These are phyloP conservation scores for Oenanthe melanoleuca DNA, from an alignment of 2,113 vertebrate species.

Conservation along the genomic window DNA sequence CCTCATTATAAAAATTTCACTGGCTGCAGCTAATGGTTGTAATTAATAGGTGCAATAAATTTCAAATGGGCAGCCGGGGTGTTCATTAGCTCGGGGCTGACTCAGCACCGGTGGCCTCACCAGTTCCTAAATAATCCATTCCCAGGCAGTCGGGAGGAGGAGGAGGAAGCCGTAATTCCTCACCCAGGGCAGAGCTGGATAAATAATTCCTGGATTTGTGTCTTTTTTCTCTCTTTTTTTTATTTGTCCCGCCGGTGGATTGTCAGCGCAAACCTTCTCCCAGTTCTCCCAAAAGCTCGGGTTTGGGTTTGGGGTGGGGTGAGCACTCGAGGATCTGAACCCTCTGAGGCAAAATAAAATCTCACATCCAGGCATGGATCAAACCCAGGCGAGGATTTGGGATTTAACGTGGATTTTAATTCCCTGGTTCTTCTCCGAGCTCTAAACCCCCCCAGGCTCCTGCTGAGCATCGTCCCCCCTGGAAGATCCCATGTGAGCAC, in stretches of 20 bases:
- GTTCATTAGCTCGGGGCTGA: conserved; percentile 76
- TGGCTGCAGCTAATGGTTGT: conserved; percentile 68
- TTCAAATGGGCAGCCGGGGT: conserved; percentile 72
- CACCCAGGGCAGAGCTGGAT: not conserved
- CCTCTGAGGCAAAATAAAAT: accelerated
- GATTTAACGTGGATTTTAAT: not conserved
- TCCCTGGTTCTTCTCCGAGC: not conserved
- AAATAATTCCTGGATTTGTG: not conserved
- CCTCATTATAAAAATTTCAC: conserved; percentile 72
- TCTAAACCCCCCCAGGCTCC: not conserved
- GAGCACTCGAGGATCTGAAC: not conserved
- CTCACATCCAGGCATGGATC: accelerated
- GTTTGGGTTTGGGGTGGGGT: not conserved
- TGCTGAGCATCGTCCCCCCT: not conserved
- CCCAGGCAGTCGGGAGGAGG: conserved; percentile 33
- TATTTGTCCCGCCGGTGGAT: not conserved
- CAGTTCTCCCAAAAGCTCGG: not conserved
- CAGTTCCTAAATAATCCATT: conserved; percentile 75
- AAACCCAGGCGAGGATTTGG: not conserved
- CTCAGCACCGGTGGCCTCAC: conserved; percentile 73
- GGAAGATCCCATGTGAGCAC: not conserved
- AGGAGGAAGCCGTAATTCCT: not conserved
- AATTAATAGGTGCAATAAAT: conserved; percentile 77
- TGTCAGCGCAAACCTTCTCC: not conserved
- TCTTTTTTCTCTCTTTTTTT: not conserved